Conservation (phyloP, 2,113 vertebrate genomes). For the Bothrops jararaca region DNA sequence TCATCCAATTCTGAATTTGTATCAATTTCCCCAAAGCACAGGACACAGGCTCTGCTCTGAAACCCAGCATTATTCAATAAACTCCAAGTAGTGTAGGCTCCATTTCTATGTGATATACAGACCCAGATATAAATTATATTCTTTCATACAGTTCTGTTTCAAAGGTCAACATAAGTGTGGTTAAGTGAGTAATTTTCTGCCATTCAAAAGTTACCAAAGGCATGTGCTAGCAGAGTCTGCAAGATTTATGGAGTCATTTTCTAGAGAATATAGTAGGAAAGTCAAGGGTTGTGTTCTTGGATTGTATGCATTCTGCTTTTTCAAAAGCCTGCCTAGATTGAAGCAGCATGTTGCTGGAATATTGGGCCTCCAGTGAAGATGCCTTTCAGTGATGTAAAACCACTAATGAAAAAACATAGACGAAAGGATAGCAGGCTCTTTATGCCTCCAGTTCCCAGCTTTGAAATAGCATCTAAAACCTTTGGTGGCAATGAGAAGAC, state of each 20-base stretch:
- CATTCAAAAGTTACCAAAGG: conserved; percentile 62
- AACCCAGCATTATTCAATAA: background rate
- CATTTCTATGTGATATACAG: background rate
- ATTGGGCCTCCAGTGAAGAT: conserved; percentile 65
- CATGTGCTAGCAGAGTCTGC: conserved; percentile 62
- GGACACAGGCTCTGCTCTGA: rapidly evolving
- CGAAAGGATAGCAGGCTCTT: conserved; percentile 40
- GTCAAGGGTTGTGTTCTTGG: conserved; percentile 51
- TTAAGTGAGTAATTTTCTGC: conserved; percentile 60
- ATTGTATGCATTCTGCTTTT: conserved; percentile 46
- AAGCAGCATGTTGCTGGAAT: conserved; percentile 65
- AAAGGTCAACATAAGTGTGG: conserved; percentile 58
- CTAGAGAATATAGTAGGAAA: conserved; percentile 55
- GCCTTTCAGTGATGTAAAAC: conserved; percentile 70
- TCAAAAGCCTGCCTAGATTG: conserved; percentile 62
- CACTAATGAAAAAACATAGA: conserved; percentile 69
- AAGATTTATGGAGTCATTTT: conserved; percentile 63
- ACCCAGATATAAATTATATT: background rate
- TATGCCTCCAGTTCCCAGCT: conserved; percentile 43
- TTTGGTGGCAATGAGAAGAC: conserved; percentile 6
- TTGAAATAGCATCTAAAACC: conserved; percentile 52
- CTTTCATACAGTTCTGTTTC: conserved; percentile 47
- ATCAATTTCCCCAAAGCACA: background rate
- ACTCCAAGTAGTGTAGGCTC: background rate
- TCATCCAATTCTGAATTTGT: background rate